Base-by-base conservation (phyloP, 1,140 invertebrate species). In the Meteorus sp. region DNA sequence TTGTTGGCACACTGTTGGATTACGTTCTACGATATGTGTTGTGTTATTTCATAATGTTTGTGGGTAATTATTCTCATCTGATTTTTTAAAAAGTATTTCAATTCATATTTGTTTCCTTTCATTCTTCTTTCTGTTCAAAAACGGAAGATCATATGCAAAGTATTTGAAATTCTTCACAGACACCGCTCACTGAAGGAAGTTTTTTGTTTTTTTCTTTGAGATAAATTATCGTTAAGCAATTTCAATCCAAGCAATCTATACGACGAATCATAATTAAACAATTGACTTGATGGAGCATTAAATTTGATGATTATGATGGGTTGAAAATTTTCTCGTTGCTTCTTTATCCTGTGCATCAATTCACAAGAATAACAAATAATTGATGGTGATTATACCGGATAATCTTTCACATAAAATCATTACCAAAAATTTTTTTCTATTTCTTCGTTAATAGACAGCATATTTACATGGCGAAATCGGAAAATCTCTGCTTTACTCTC, bases 1-100 rank as follows among this genome's bases (percentile, higher is more conserved):
- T 76, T 69, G 68, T 79, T 79, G 77, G 76, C 77, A 79, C 77
- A 75, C 74, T 76, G 71, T 77, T 68, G 72, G 68, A 70, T 74
- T 70, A 54, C 65, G 61, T 60, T 75, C 27, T 61, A 75, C 27
- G 25, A 54, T 61, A 44, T 67, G 25, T 51, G 44, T 54, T 51
- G 9, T 20, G 50, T 35, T 51, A 29, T 58, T 25, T 56, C 25
- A 20, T 37, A 35, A 39, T 48, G 33, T 50, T 37, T 57, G 19
- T 53, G 41, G 31, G 54, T 64, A 35, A 25, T 59, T 27, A 63
- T 55, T 11, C 43, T 55, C 55, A 15, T 13, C 44, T 29, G 23
- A 9, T 19, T 6, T 50, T 22, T 23, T 19, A 20, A 45, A 53
- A 11, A 39, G 13, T 39, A 25, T 17, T 31, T 37, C 41, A 33